Evolutionary conservation across 2,113 vertebrate genomes (phyloP).

Genomic region (Cyphomyrus discorhynchus): DNA sequence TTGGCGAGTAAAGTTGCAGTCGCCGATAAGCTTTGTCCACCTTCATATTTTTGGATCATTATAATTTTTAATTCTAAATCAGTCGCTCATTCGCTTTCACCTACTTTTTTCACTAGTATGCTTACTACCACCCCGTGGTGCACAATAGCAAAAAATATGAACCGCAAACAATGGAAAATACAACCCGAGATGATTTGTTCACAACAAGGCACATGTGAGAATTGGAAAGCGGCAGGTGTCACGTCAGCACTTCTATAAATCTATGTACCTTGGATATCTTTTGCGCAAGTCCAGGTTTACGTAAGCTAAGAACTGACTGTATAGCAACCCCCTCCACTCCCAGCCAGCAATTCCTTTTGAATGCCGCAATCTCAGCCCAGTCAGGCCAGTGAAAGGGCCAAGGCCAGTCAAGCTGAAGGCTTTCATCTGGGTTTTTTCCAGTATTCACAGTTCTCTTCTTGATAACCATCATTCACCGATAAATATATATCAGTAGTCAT

Average conservation of each 20-base stretch:
- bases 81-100: neutral
- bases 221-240: neutral
- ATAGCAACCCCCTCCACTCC: neutral
- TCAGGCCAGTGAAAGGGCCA: neutral
- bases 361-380: neutral
- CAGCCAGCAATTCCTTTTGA: neutral
- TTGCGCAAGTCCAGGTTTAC: neutral
- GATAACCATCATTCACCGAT: neutral
- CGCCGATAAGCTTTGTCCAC: neutral
- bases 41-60: neutral
- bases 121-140: neutral
- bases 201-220: neutral
- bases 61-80: neutral
- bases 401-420: neutral
- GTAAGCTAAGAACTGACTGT: neutral
- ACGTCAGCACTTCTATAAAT: neutral
- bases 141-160: neutral
- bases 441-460: neutral
- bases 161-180: neutral
- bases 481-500: neutral
- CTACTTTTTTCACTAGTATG: neutral
- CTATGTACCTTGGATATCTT: neutral
- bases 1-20: neutral
- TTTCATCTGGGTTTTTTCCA: neutral
- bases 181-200: neutral